Evolutionary conservation across 2,888 invertebrate genomes (phyloP).

Genomic region (Perizoma affinitatum): DNA sequence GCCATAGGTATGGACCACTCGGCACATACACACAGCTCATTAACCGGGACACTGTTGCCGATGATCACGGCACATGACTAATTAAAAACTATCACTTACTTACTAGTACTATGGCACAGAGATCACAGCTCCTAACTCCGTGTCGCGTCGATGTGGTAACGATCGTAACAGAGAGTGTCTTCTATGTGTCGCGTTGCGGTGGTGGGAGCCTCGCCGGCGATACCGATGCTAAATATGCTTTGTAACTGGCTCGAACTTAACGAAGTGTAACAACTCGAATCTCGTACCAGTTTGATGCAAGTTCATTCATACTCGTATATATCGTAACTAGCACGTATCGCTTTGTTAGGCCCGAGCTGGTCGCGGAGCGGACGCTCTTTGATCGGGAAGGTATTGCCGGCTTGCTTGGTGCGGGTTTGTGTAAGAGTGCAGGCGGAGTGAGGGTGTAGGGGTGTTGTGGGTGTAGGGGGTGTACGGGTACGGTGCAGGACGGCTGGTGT

Average conservation of each 20-base stretch:
- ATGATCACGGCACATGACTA: conserved; percentile 35
- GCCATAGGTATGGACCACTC: conserved; percentile 50
- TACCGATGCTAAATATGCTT: conserved; percentile 6
- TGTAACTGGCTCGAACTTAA: too few species aligned
- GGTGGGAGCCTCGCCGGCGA: conserved; percentile 36
- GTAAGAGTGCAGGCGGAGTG: conserved; percentile 34
- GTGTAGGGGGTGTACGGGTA: conserved; percentile 42
- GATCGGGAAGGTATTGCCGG: conserved; percentile 15
- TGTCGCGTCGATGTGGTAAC: conserved; percentile 39
- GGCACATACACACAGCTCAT: conserved; percentile 16
- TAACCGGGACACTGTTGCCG: conserved; percentile 20
- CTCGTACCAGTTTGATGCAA: too few species aligned
- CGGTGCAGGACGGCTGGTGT: conserved; percentile 39
- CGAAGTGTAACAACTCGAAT: too few species aligned
- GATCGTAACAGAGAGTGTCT: conserved; percentile 43
- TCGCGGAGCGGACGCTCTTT: too few species aligned
- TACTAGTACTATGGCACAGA: conserved; percentile 48
- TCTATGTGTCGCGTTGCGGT: conserved; percentile 38
- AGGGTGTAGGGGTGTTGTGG: too few species aligned
- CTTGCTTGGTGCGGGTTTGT: conserved; percentile 5
- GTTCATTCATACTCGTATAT: too few species aligned
- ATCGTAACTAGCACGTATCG: conserved; percentile 7
- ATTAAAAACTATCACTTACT: conserved; percentile 26
- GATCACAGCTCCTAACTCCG: conserved; percentile 53
- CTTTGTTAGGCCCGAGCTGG: conserved; percentile 16